Evolutionary conservation across 2,888 invertebrate genomes (phyloP), one percentile per base, ranked within the genome.

Genomic region (Drosophila anomalipes): DNA sequence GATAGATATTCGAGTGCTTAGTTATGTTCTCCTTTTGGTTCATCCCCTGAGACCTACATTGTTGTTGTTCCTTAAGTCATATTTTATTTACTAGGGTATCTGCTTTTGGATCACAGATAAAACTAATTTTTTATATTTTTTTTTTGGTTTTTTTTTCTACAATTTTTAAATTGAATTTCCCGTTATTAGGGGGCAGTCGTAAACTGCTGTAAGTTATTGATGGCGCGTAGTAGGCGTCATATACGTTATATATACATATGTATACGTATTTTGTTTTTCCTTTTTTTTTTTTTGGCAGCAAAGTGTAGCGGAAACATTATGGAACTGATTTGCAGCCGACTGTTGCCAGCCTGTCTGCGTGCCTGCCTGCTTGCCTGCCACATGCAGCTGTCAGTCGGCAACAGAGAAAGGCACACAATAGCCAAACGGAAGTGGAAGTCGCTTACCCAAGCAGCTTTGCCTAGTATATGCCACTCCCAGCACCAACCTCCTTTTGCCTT

Each of bases 381-480:
- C 86, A 67, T 86, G 84, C 89, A 85, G 87, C 71, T 89, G 90
- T 70, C 83, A 68, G 82, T 62, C 62, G 58, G 67, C 22, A 52
- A 37, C 57, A 30, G 52, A 22, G 33, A 22, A 56, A 47, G 67
- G 41, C 61, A 63, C 65, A 84, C 90, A 84, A 79, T 82, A 53
- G 79, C 61, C 52, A 49, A 61, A 58, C 75, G 79, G 83, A 79
- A 79, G 75, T 74, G 64, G 61, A 74, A 66, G 75, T 82, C 83
- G 79, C 83, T 79, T 79, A 79, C 51, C 82, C 83, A 74, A 79
- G 80, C 75, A 70, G 79, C 69, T 79, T 74, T 69, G 26, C 44
- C 35, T 54, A 37, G 33, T 26, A 16, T 39, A 14, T 57, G n/a
- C 39, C 28, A 9, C 10, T 7, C 41, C 41, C 22, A 5, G 4